Evolutionary conservation across 2,888 invertebrate genomes (phyloP), one percentile per base, ranked within the genome.

Genomic region (Melieria picta): DNA sequence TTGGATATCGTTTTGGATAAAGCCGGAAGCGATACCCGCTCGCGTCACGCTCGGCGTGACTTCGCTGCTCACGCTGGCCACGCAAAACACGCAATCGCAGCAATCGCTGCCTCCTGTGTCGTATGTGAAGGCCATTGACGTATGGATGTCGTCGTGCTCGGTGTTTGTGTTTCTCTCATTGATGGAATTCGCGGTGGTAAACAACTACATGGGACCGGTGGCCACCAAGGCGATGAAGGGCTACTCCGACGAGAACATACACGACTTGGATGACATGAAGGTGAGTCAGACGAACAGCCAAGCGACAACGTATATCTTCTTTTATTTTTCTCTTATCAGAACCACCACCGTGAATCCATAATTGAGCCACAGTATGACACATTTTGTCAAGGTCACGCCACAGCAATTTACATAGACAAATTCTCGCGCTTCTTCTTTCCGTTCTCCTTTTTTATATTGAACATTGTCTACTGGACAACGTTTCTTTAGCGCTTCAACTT

Each of bases 1-100:
- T 74, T 97, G 96, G 96, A 96, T 97, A 78, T 96, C 96, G 0
- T 97, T 97, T 88, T 97, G 96, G 97, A 96, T 96, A 80, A 96
- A 95, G 81, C 95, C 95, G 0, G 96, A 96, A 86, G 96, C 96
- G 6, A 95, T 95, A 79, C 96, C 96, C 0, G 96, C 96, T 0
- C 89, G 96, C 72, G 95, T 96, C 72, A 96, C 96, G 0, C 88
- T 96, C 16, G 96, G 96, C 63, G 95, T 95, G 43, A 95, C 95
- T 0, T 95, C 95, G 0, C 87, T 96, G 67, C 89, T 96, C 56
- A 96, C 96, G 65, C 88, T 96, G 80, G 96, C 96, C 11, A 96
- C 96, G 30, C 96, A 96, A 88, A 96, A 95, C 86, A 95, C 96
- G 0, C 96, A 96, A 82, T 95, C 96, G 0, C 95, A 96, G 83